Evolutionary conservation across 2,113 vertebrate species (phyloP), one percentile per base, ranked within the genome.

Genomic region (Percopsis transmontana): DNA sequence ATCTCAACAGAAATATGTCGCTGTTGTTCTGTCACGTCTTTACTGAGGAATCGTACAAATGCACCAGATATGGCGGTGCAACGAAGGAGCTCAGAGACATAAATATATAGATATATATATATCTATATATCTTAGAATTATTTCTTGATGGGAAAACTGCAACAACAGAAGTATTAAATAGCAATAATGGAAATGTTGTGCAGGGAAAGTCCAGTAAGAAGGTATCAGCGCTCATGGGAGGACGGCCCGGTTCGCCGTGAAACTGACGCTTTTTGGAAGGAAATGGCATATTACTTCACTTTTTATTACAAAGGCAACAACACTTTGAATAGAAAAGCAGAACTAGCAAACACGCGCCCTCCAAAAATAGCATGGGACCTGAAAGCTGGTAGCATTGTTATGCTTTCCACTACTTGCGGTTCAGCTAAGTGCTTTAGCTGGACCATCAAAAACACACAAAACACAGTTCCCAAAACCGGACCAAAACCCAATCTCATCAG

Each of bases 41-140:
- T 2, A 54, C 45, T 5, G 59, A 77, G 70, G 52, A 73, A 82
- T 50, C 62, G 83, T 77, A 48, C 33, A 10, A 38, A 42, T 20
- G 7, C 8, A 11, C 24, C 7, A 41, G 51, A 44, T 16, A 75
- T 62, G 64, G 38, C 41, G 48, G 70, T 2, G 56, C 61, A 73
- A 74, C 77, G 62, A 58, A 82, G 66, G 45, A 73, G 41, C 5
- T 16, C 47, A 15, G 81, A 84, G 83, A 87, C 86, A 89, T 88
- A 85, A 84, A 89, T 89, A 90, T 85, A 82, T n/a, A n/a, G n/a
- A n/a, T n/a, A n/a, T n/a, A n/a, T n/a, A n/a, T n/a, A n/a, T n/a
- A n/a, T n/a, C n/a, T n/a, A n/a, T 83, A 87, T 89, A 88, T 88
- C 85, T 82, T 85, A 85, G 81, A 86, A 88, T 89, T 87, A 87